Percentiles rank a stretch among this genome's conserved stretches.
Evolutionary conservation across 2,113 vertebrate species (phyloP).

Genomic region (Grus americana): DNA sequence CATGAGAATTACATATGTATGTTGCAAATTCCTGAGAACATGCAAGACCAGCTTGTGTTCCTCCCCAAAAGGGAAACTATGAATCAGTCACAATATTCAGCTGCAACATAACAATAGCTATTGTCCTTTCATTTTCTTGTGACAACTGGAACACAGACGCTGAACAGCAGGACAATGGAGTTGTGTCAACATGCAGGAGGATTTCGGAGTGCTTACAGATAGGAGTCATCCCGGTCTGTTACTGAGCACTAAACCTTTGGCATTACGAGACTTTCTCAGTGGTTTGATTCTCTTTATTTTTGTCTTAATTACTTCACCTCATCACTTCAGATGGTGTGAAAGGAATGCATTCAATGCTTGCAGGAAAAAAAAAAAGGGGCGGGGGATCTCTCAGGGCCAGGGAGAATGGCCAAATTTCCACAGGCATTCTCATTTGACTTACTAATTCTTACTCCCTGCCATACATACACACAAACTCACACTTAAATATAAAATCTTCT

Average conservation of each 20-base stretch:
- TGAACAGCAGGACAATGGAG: slow-evolving; percentile 40
- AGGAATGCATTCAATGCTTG: background rate
- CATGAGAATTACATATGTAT: background rate
- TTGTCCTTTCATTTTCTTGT: slow-evolving; percentile 43
- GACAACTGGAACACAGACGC: slow-evolving; percentile 19
- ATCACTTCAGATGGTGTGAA: slow-evolving; percentile 29
- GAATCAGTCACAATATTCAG: slow-evolving; percentile 18
- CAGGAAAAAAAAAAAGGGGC: background rate
- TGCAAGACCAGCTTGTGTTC: background rate
- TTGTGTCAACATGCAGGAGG: slow-evolving; percentile 20
- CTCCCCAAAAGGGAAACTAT: slow-evolving; percentile 5
- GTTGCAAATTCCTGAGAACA: background rate
- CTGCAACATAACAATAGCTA: slow-evolving; percentile 39
- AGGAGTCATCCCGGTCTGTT: background rate
- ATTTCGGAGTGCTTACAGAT: slow-evolving; percentile 39
- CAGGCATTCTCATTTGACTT: background rate
- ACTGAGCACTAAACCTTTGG: slow-evolving; percentile 39
- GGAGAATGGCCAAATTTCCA: background rate
- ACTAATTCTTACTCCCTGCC: background rate
- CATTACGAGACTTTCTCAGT: background rate
- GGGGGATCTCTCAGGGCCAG: background rate
- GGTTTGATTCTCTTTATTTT: slow-evolving; percentile 37
- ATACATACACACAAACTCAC: background rate
- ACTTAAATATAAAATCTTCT: background rate
- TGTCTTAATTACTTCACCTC: slow-evolving; percentile 22